phyloP scores from a whole-genome alignment of 2,797 vertebrate genomes.

The Myotis findleyi region DNA sequence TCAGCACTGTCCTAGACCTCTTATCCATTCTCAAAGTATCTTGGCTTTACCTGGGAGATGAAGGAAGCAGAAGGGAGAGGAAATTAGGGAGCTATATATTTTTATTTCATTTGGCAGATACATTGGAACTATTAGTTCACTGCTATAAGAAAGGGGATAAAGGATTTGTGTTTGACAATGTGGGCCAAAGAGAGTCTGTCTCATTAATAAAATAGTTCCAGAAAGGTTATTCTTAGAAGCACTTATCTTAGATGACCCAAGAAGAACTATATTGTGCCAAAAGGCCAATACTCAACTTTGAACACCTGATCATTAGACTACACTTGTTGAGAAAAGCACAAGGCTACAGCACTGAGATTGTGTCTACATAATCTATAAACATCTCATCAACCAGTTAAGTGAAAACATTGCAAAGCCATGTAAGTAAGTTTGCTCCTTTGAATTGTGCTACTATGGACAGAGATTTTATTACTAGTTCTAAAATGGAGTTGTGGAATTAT shows the following conservation, averaged over 20 bases:
- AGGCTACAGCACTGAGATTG: not conserved
- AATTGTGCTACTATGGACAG: constrained; percentile 3
- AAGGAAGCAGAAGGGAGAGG: not conserved
- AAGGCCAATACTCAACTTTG: constrained; percentile 16
- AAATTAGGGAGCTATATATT: not conserved
- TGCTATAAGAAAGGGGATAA: not conserved
- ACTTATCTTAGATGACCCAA: constrained; percentile 6
- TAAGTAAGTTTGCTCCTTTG: not conserved
- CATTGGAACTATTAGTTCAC: not conserved
- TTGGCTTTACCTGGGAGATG: not conserved
- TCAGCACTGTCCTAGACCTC: not conserved
- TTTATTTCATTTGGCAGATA: constrained; percentile 50
- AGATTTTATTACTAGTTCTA: constrained; percentile 42
- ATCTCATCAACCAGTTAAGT: not conserved
- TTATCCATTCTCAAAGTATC: not conserved
- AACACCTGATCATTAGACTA: not conserved
- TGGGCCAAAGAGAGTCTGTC: not conserved
- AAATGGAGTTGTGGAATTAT: not conserved
- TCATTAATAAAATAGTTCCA: constrained; percentile 56
- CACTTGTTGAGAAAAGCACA: not conserved
- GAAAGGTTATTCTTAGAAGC: constrained; percentile 16
- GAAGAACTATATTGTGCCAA: constrained; percentile 21
- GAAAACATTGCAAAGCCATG: not conserved
- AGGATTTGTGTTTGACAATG: constrained; percentile 44
- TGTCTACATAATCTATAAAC: not conserved